These are phyloP conservation scores for Dioctria linearis DNA, from an alignment of 2,888 invertebrate genomes.

Conservation along the genomic window DNA sequence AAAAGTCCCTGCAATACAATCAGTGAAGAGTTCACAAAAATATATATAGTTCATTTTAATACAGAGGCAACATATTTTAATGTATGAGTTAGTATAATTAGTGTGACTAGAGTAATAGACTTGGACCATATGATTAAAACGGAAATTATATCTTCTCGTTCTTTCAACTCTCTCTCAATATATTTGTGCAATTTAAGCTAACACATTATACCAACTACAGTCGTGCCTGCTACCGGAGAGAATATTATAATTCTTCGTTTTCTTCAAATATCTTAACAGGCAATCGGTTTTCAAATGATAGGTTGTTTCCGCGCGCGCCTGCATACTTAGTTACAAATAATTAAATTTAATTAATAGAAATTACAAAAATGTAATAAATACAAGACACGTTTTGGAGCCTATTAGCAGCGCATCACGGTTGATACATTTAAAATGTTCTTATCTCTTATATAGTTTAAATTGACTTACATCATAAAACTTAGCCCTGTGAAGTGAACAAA, in stretches of 20 bases:
- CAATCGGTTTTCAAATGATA: conserved; percentile 31
- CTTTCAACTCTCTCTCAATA: conserved; percentile 26
- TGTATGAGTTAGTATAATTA: background rate
- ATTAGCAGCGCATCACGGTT: no score
- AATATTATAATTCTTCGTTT: conserved; percentile 36
- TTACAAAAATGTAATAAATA: background rate
- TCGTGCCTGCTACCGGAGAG: conserved; percentile 12
- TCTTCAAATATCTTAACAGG: conserved; percentile 1
- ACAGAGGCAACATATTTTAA: background rate
- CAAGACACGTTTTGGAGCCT: background rate
- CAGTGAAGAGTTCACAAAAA: background rate
- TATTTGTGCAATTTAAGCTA: conserved; percentile 30
- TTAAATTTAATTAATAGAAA: background rate
- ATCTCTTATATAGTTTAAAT: background rate
- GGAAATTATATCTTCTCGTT: conserved; percentile 38
- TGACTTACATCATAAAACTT: background rate
- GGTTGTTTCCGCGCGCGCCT: conserved; percentile 16
- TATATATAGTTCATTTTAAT: background rate
- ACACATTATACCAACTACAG: conserved; percentile 7
- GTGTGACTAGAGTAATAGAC: background rate
- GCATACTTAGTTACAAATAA: background rate
- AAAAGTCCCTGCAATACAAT: conserved; percentile 16
- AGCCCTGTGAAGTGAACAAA: no score
- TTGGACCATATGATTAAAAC: conserved; percentile 34
- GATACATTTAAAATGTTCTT: no score